phyloP scores from a whole-genome alignment of 1,140 invertebrate species.

The Hesperophylax magnus region DNA sequence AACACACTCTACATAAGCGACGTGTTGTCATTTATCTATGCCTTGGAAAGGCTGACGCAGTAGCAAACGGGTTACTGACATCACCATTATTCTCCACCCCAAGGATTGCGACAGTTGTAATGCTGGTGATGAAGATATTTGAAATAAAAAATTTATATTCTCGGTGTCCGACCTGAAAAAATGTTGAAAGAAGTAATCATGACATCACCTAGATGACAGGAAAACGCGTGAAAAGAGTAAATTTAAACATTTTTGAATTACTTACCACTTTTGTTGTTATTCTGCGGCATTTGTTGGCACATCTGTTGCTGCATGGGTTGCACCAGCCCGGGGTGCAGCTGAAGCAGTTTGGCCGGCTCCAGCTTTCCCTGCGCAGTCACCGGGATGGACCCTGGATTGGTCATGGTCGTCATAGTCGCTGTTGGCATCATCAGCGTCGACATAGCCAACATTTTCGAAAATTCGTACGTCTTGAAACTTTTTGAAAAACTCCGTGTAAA shows the following conservation, averaged over 20 bases:
- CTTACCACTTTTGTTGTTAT: constrained; percentile 62
- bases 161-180: too few species aligned
- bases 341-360: constrained; percentile 68
- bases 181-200: too few species aligned
- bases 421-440: constrained; percentile 77
- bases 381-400: constrained; percentile 73
- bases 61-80: too few species aligned
- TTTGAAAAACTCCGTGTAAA: not conserved
- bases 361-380: constrained; percentile 73
- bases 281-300: constrained; percentile 61
- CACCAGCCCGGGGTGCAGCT: constrained; percentile 66
- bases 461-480: constrained; percentile 11
- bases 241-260: not conserved
- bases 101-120: too few species aligned
- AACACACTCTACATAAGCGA: too few species aligned
- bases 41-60: too few species aligned
- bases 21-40: too few species aligned
- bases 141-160: too few species aligned
- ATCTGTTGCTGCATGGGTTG: constrained; percentile 62
- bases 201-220: too few species aligned
- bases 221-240: too few species aligned
- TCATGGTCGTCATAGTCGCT: constrained; percentile 73
- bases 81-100: too few species aligned
- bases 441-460: constrained; percentile 72
- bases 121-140: too few species aligned